A percentile compares a stretch with the other conserved stretches of the same genome.
phyloP scores from a whole-genome alignment of 2,888 invertebrate genomes.

The Chelonus formosanus region DNA sequence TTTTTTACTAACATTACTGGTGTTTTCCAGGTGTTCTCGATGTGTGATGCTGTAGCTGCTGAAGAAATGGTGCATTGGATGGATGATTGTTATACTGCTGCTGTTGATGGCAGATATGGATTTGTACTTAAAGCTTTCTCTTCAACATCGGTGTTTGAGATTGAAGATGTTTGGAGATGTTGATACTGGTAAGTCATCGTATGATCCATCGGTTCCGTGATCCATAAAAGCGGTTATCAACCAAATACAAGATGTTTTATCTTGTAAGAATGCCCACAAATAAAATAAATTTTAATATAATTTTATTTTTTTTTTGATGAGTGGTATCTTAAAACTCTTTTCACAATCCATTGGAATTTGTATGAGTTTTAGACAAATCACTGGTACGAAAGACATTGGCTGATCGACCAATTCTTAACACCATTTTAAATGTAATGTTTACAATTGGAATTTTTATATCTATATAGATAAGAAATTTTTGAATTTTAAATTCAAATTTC shows the following conservation, averaged over 20 bases:
- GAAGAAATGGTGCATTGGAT: too few species aligned
- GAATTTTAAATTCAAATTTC: too few species aligned
- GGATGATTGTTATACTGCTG: too few species aligned
- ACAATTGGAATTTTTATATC: neutral
- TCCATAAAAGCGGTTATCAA: constrained; percentile 32
- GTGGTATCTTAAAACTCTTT: neutral
- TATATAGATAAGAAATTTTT: too few species aligned
- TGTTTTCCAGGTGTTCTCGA: too few species aligned
- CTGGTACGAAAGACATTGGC: constrained; percentile 34
- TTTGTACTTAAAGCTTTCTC: too few species aligned
- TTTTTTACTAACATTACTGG: too few species aligned
- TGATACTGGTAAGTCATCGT: too few species aligned
- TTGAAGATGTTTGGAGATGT: too few species aligned
- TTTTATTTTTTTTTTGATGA: neutral
- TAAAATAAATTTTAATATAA: constrained; percentile 15
- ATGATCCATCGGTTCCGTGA: neutral
- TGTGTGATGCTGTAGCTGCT: too few species aligned
- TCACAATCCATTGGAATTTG: constrained; percentile 21
- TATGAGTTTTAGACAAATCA: constrained; percentile 23
- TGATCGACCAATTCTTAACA: constrained; percentile 33
- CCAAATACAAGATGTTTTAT: constrained; percentile 28
- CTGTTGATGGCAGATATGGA: too few species aligned
- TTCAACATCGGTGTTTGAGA: too few species aligned
- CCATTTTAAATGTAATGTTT: constrained; percentile 3
- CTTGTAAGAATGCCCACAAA: constrained; percentile 29